A percentile compares a stretch with the other conserved stretches of the same genome.
phyloP scores from a whole-genome alignment of 2,113 vertebrate genomes.

The Halcyon senegalensis region DNA sequence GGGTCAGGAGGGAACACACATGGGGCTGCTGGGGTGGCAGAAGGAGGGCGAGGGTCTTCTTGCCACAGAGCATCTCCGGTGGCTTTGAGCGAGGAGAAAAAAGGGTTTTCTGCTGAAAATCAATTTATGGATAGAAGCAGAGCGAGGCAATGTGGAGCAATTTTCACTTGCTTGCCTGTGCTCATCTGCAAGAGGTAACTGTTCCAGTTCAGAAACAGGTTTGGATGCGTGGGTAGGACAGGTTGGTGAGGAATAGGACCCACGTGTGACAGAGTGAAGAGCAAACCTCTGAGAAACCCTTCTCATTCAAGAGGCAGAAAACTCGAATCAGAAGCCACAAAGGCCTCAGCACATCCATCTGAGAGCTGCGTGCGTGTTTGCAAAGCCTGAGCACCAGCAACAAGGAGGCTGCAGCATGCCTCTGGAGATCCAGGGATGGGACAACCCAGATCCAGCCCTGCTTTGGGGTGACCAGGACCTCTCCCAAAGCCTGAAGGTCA shows the following conservation, averaged over 20 bases:
- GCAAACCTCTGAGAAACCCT: background rate
- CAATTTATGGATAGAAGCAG: background rate
- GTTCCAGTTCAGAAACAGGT: background rate
- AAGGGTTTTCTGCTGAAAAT: background rate
- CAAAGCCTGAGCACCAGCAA: background rate
- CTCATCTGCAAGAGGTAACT: background rate
- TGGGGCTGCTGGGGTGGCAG: background rate
- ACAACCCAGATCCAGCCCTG: accelerated
- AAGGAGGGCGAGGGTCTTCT: background rate
- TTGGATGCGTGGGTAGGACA: background rate
- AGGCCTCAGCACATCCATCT: background rate
- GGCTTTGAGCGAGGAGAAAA: background rate
- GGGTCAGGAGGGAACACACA: background rate
- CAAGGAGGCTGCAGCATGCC: background rate
- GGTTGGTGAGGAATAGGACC: background rate
- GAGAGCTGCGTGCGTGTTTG: background rate
- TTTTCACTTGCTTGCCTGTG: background rate
- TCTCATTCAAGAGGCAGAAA: background rate
- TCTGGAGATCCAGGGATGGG: background rate
- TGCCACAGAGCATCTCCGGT: background rate
- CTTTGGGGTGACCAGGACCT: accelerated
- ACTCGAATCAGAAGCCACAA: background rate
- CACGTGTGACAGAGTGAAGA: background rate
- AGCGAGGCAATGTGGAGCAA: accelerated
- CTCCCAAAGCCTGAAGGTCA: background rate